A percentile compares a stretch with the other conserved stretches of the same genome.
Evolutionary conservation across 2,888 invertebrate species (phyloP).

Genomic region (Chloroclysta siterata): DNA sequence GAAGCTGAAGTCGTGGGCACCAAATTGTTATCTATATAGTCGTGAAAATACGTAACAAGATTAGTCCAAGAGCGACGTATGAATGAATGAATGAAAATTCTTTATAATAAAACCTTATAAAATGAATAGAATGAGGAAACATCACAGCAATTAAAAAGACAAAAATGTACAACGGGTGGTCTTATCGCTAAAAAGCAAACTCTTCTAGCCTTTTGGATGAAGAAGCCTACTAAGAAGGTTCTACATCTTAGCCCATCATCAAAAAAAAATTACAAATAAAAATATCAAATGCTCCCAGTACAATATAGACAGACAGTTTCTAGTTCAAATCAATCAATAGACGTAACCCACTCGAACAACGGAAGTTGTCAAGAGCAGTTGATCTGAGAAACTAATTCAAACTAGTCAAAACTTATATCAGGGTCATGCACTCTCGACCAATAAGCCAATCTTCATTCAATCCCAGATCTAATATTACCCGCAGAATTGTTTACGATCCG

Average conservation of each 20-base stretch:
- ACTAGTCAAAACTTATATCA: constrained; percentile 66
- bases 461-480: constrained; percentile 33
- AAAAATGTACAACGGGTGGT: too few species aligned
- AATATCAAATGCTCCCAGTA: not conserved
- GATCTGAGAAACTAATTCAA: constrained; percentile 72
- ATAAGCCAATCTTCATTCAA: constrained; percentile 40
- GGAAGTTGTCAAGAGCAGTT: constrained; percentile 76
- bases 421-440: constrained; percentile 56
- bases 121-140: too few species aligned
- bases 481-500: constrained; percentile 32
- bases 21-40: too few species aligned
- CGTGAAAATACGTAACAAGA: too few species aligned
- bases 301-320: constrained; percentile 50
- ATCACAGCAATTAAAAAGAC: too few species aligned
- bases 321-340: constrained; percentile 45
- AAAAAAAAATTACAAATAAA: not conserved
- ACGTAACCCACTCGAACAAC: constrained; percentile 53
- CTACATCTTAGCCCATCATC: not conserved
- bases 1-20: too few species aligned
- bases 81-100: too few species aligned
- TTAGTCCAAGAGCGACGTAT: too few species aligned
- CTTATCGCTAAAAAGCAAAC: too few species aligned
- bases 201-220: too few species aligned
- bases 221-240: too few species aligned
- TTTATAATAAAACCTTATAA: too few species aligned